A percentile compares a stretch with the other conserved stretches of the same genome.
Evolutionary conservation across 2,888 invertebrate genomes (phyloP).

Genomic region (Campoplex nolae): DNA sequence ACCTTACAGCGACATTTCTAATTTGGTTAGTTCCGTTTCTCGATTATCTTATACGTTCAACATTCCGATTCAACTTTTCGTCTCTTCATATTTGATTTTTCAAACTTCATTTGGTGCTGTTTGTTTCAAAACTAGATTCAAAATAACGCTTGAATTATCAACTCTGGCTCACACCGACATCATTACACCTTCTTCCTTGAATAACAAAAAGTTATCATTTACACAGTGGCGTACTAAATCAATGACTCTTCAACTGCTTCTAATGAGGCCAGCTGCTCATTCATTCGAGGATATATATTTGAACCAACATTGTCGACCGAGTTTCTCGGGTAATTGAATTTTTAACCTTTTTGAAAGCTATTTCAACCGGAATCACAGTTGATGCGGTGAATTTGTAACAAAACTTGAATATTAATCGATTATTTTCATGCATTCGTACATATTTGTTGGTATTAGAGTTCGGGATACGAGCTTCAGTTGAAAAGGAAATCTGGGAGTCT

Average conservation of each 20-base stretch:
- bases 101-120: not conserved
- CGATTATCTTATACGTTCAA: slow-evolving; percentile 21
- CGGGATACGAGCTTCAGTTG: not conserved
- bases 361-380: too few species aligned
- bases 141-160: not conserved
- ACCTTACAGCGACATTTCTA: slow-evolving; percentile 45
- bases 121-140: too few species aligned
- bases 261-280: not conserved
- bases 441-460: not conserved
- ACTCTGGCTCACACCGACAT: too few species aligned
- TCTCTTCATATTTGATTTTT: not conserved
- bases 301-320: not conserved
- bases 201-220: too few species aligned
- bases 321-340: not conserved
- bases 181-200: too few species aligned
- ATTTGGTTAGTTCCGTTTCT: slow-evolving; percentile 52
- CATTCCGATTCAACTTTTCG: not conserved
- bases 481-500: not conserved
- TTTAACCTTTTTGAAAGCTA: not conserved
- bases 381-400: too few species aligned
- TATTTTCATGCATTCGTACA: not conserved
- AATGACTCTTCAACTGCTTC: not conserved
- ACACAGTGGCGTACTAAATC: too few species aligned
- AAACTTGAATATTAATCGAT: not conserved
- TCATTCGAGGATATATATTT: not conserved